Evolutionary conservation across 2,113 vertebrate species (phyloP), one percentile per base, ranked within the genome.

Genomic region (Petroica traversi): DNA sequence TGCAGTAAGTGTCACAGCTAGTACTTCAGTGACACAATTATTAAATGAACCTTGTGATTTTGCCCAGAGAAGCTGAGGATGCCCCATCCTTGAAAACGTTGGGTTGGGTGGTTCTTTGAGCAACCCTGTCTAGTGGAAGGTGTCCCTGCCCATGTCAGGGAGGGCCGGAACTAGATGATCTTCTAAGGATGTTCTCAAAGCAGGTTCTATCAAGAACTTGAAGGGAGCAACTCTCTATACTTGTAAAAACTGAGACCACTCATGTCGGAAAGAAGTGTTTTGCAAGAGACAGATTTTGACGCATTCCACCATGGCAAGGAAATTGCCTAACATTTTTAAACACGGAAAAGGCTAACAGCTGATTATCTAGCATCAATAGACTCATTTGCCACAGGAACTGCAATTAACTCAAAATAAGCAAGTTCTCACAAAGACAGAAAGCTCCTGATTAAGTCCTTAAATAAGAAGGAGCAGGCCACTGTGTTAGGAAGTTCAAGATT

Each of bases 41-140:
- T 28, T 57, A 52, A 76, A 58, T 5, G 14, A 69, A 19, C 24
- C 12, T 40, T 0, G 0, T 31, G n/a, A 78, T 78, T 68, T 75
- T 83, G 20, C 17, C 14, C 29, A 54, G 54, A 75, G 40, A 61
- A 62, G n/a, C 14, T 82, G 14, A 16, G 46, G 31, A 26, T 68
- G 8, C 31, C 34, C 34, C 29, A 48, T 54, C 46, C 40, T 45
- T 54, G 62, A 40, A 82, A 46, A 52, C 40, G 17, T 10, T 54
- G 54, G 24, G 29, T 22, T 54, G 29, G n/a, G 34, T 12, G 11
- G 29, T 29, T 45, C 24, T 61, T 28, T 54, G 38, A 67, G 29
- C 46, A 74, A 31, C 25, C 24, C 11, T 0, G 0, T 45, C 24
- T 20, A 28, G 4, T 66, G 59, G 33, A 48, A 74, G 14, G 20